phyloP scores from a whole-genome alignment of 2,113 vertebrate genomes.

The Perca flavescens region DNA sequence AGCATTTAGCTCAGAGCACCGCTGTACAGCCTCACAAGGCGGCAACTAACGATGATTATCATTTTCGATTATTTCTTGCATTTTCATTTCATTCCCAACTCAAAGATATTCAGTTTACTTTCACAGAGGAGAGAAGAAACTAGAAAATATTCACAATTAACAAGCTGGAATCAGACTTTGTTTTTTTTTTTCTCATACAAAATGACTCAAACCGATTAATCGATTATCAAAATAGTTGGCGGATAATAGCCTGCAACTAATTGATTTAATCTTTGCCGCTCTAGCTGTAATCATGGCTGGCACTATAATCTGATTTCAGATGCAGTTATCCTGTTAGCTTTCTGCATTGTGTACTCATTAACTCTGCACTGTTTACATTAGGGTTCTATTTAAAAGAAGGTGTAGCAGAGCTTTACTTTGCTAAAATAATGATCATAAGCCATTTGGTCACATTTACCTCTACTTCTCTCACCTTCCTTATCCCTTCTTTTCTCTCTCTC shows the following conservation, averaged over 20 bases:
- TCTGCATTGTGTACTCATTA: background rate
- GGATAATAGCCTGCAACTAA: too few species aligned
- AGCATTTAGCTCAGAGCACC: background rate
- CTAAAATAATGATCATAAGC: background rate
- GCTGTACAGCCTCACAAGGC: background rate
- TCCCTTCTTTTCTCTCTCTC: background rate
- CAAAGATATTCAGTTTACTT: too few species aligned
- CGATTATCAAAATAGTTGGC: too few species aligned
- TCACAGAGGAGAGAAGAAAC: too few species aligned
- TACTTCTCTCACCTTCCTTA: background rate
- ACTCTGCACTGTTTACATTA: background rate
- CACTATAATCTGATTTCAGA: background rate
- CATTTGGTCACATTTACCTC: background rate
- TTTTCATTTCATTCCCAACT: too few species aligned
- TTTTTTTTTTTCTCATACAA: too few species aligned
- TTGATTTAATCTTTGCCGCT: too few species aligned
- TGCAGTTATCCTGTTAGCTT: background rate
- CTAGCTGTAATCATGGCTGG: background rate
- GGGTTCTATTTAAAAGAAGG: background rate
- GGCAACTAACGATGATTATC: too few species aligned
- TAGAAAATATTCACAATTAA: too few species aligned
- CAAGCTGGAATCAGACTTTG: too few species aligned
- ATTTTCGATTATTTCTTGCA: too few species aligned
- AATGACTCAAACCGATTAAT: too few species aligned
- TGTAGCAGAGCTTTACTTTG: background rate